A percentile compares a stretch with the other conserved stretches of the same genome.
These are phyloP conservation scores for Hozukius guyotensis DNA, from an alignment of 2,797 vertebrate genomes.

Conservation along the genomic window DNA sequence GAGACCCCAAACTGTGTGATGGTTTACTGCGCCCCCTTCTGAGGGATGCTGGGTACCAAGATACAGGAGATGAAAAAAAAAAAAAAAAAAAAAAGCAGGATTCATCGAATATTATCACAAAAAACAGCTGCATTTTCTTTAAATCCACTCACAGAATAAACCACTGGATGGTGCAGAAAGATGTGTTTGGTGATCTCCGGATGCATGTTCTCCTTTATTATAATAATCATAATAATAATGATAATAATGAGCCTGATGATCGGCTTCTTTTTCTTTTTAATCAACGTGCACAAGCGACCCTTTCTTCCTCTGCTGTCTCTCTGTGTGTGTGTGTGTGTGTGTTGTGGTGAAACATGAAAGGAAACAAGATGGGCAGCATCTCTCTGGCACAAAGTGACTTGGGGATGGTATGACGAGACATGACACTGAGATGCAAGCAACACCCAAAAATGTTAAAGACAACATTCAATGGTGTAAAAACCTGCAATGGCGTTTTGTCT, in stretches of 20 bases:
- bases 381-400: conserved; percentile 61
- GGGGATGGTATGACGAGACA: conserved; percentile 75
- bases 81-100: background rate
- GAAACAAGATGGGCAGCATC: conserved; percentile 68
- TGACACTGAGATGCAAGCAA: conserved; percentile 73
- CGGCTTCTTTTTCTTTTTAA: background rate
- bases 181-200: conserved; percentile 38
- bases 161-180: background rate
- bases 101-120: conserved; percentile 13
- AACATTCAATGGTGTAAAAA: conserved; percentile 75
- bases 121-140: background rate
- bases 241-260: conserved; percentile 12
- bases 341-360: conserved; percentile 40
- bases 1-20: conserved; percentile 51
- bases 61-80: background rate
- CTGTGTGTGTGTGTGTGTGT: no score
- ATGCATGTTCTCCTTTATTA: conserved; percentile 15
- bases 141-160: background rate
- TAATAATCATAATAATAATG: conserved; percentile 25
- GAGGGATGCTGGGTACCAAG: conserved; percentile 40
- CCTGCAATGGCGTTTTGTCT: conserved; percentile 62
- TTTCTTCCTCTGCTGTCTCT: background rate
- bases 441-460: conserved; percentile 69
- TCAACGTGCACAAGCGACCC: conserved; percentile 40
- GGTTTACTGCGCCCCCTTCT: conserved; percentile 76